Evolutionary conservation across 1,140 invertebrate species (phyloP), one percentile per base, ranked within the genome.

Genomic region (Drosophila oshimai): DNA sequence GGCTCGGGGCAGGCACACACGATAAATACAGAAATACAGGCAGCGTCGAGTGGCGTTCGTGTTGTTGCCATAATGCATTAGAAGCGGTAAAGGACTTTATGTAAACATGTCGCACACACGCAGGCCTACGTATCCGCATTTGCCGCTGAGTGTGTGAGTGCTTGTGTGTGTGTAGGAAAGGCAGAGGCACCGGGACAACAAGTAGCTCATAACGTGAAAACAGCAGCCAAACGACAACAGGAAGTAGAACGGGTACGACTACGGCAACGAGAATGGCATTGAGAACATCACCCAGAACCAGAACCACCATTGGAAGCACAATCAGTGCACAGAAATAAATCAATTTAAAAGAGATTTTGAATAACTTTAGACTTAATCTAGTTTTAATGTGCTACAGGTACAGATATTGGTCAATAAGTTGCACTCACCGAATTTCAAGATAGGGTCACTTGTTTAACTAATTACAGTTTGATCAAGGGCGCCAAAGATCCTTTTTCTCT

Each of bases 41-140:
- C 37, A 64, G 46, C 60, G 78, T 64, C 73, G 70, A 83, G 80
- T 61, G 74, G 39, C 41, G 55, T 75, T 76, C 65, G 67, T 80
- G 76, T 76, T 74, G 70, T 74, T 80, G 81, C 81, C 72, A 74
- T 86, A 86, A 87, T 86, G 81, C 80, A 86, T 87, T 84, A 75
- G 70, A 79, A 75, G 64, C 80, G 50, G 71, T 44, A 67, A 79
- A 78, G 58, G 61, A 75, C 75, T 67, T 79, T 77, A 73, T 80
- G 81, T 57, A 68, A 57, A 68, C 72, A 74, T 67, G 72, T 74
- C 53, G 61, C 70, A 74, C 68, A 73, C 58, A 65, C 57, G 54
- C 41, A 76, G 62, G 45, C 54, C 62, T 42, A 28, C 17, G 37
- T 51, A 57, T 54, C 13, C 24, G 13, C 18, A 33, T 15, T 20